Conservation (phyloP, 2,113 vertebrate genomes). For the Elgaria multicarinata region DNA sequence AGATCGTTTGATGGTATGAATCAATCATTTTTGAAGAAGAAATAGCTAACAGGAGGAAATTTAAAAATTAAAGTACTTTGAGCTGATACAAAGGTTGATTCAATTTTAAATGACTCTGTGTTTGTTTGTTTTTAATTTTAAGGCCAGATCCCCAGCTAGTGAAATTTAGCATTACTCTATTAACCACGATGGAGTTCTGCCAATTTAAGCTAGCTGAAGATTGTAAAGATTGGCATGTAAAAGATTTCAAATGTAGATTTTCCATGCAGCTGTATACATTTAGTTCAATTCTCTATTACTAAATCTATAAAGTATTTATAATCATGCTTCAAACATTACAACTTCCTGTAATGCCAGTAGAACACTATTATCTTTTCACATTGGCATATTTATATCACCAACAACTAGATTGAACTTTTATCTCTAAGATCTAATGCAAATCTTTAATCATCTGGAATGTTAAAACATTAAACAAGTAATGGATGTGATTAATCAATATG, state of each 20-base stretch:
- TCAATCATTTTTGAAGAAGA: neutral
- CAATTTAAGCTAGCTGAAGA: constrained; percentile 27
- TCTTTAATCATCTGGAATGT: neutral
- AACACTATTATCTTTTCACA: constrained; percentile 1
- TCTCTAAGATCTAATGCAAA: neutral
- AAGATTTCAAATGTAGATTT: constrained; percentile 27
- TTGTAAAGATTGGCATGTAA: neutral
- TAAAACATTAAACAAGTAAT: neutral
- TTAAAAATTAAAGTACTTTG: constrained; percentile 35
- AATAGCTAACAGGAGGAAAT: constrained; percentile 10
- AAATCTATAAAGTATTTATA: constrained; percentile 16
- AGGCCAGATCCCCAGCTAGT: constrained; percentile 43
- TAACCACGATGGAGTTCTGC: neutral
- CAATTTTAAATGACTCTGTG: constrained; percentile 14
- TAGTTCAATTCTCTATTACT: constrained; percentile 11
- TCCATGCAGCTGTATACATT: neutral
- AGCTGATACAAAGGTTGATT: constrained; percentile 24
- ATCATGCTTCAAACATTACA: neutral
- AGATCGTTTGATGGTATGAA: constrained; percentile 10
- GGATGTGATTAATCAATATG: neutral
- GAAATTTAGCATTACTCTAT: constrained; percentile 31
- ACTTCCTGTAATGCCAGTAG: neutral
- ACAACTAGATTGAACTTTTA: neutral
- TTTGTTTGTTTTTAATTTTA: constrained; percentile 29
- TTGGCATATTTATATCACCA: neutral